A percentile compares a stretch with the other conserved stretches of the same genome.
Conservation (phyloP, 2,797 vertebrate genomes). For the Gadopsis marmoratus region DNA sequence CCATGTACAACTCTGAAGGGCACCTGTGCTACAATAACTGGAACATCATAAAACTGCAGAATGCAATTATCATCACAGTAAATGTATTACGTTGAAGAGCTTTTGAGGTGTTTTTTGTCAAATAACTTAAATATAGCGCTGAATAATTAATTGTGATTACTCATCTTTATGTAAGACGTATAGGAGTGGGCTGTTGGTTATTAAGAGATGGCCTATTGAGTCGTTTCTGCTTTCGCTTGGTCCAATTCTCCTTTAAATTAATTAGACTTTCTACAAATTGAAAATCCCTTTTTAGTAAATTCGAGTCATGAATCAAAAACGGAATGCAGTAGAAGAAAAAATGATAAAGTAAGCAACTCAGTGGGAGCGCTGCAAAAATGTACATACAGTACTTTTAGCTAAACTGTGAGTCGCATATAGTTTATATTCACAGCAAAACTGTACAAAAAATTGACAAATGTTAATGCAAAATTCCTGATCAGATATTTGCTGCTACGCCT, state of each 20-base stretch:
- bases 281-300: neutral
- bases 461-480: neutral
- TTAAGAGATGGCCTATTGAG: neutral
- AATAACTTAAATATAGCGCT: neutral
- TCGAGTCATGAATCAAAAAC: neutral
- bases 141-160: neutral
- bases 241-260: neutral
- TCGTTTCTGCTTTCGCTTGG: neutral
- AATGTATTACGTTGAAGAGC: neutral
- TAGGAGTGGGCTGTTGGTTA: slow-evolving; percentile 1
- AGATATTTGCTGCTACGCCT: neutral
- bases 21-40: neutral
- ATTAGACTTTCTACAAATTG: slow-evolving; percentile 8
- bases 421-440: neutral
- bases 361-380: neutral
- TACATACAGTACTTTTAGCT: neutral
- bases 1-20: slow-evolving; percentile 1
- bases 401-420: neutral
- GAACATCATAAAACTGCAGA: slow-evolving; percentile 9
- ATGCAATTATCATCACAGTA: neutral
- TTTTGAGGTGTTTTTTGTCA: neutral
- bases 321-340: neutral
- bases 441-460: no score
- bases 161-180: neutral
- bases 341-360: neutral